Conservation (phyloP, 2,888 invertebrate species). For the Lepidocyrtoides sp. region DNA sequence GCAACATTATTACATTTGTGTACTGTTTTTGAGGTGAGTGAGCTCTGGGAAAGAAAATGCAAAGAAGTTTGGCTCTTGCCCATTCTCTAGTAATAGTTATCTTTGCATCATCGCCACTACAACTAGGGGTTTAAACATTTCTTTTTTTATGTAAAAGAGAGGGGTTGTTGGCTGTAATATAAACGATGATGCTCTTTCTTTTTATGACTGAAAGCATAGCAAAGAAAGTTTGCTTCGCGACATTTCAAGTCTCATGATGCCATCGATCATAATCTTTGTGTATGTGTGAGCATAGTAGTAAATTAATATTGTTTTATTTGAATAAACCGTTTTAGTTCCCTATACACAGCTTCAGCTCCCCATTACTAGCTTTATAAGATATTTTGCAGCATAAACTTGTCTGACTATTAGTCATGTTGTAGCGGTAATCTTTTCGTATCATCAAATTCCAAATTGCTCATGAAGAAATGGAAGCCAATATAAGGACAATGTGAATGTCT, state of each 20-base stretch:
- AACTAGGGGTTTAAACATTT: background rate
- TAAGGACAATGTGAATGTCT: background rate
- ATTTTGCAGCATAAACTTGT: too few species aligned
- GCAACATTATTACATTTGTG: too few species aligned
- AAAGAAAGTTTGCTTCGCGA: conserved; percentile 6
- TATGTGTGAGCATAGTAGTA: background rate
- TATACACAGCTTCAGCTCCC: too few species aligned
- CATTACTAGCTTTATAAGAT: too few species aligned
- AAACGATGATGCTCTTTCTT: background rate
- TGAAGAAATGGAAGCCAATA: conserved; percentile 54
- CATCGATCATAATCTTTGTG: conserved; percentile 24
- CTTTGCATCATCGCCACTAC: background rate
- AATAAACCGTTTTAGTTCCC: too few species aligned
- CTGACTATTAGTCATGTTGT: background rate
- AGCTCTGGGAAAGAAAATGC: background rate
- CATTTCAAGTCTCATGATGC: background rate
- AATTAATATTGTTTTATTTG: too few species aligned
- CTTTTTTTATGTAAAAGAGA: background rate
- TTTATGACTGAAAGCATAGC: background rate
- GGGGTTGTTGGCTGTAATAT: too few species aligned
- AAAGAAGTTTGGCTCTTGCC: conserved; percentile 14
- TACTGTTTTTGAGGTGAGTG: background rate
- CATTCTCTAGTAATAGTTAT: background rate
- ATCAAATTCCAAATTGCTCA: conserved; percentile 46
- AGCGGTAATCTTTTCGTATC: conserved; percentile 36